Percentiles rank a stretch among this genome's conserved stretches.
These are phyloP conservation scores for Mellilla xanthometata DNA, from an alignment of 2,888 invertebrate genomes.

Conservation along the genomic window DNA sequence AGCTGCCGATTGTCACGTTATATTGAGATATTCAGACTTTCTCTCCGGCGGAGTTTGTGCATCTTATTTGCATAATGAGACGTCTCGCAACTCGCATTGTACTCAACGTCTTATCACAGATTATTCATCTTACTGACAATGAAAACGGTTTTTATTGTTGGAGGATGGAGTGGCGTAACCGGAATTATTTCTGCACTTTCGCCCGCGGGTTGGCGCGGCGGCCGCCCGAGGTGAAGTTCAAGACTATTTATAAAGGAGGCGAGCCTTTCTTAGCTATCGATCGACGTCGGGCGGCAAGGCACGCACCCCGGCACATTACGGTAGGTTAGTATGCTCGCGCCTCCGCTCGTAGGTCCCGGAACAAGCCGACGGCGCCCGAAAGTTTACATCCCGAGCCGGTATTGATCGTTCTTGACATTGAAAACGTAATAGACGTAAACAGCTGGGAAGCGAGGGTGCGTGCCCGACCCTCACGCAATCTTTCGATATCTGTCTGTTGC, in stretches of 20 bases:
- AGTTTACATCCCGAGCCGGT: slow-evolving; percentile 76
- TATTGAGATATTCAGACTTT: slow-evolving; percentile 76
- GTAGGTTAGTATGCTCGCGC: slow-evolving; percentile 79
- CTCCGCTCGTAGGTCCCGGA: slow-evolving; percentile 71
- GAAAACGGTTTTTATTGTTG: slow-evolving; percentile 36
- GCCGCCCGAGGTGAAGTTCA: slow-evolving; percentile 75
- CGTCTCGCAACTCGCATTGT: slow-evolving; percentile 55
- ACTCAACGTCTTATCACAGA: slow-evolving; percentile 51
- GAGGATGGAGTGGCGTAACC: slow-evolving; percentile 44
- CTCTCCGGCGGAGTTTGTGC: slow-evolving; percentile 59
- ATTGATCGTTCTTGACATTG: slow-evolving; percentile 83
- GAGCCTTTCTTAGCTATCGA: slow-evolving; percentile 76
- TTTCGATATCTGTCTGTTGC: slow-evolving; percentile 30
- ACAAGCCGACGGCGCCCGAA: slow-evolving; percentile 73
- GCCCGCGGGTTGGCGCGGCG: slow-evolving; percentile 56
- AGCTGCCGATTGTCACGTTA: slow-evolving; percentile 73
- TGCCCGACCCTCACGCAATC: slow-evolving; percentile 62
- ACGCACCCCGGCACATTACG: slow-evolving; percentile 63
- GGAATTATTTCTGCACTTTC: slow-evolving; percentile 62
- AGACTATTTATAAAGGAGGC: slow-evolving; percentile 78
- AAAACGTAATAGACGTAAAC: slow-evolving; percentile 78
- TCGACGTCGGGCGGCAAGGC: slow-evolving; percentile 72
- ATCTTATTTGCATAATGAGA: slow-evolving; percentile 73
- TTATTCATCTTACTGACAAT: slow-evolving; percentile 49
- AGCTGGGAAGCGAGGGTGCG: slow-evolving; percentile 75